These are phyloP conservation scores for Calliopsis andreniformis DNA, from an alignment of 1,140 invertebrate species.

Conservation along the genomic window DNA sequence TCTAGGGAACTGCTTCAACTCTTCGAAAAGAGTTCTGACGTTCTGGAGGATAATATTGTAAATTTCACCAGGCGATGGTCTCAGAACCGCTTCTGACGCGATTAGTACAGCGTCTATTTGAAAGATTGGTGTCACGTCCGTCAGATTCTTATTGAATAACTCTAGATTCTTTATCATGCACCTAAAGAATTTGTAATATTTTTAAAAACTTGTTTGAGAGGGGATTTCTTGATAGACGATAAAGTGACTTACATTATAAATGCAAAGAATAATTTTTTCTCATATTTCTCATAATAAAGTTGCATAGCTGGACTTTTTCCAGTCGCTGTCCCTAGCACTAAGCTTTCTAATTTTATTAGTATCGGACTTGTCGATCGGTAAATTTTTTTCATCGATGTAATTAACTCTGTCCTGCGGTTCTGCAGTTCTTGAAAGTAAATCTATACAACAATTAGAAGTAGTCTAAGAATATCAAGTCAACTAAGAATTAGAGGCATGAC, in stretches of 20 bases:
- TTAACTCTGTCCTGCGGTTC: conserved; percentile 84
- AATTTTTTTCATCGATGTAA: conserved; percentile 85
- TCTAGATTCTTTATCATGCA: conserved; percentile 87
- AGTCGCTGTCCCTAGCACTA: conserved; percentile 86
- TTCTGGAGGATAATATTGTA: conserved; percentile 87
- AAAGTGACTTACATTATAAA: conserved; percentile 80
- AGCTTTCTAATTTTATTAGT: conserved; percentile 90
- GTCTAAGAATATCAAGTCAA: background rate
- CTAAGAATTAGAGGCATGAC: background rate
- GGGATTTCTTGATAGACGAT: too few relatives aligned
- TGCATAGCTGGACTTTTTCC: conserved; percentile 85
- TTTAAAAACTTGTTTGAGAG: too few relatives aligned
- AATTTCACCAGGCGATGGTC: conserved; percentile 88
- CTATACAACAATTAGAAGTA: conserved; percentile 69
- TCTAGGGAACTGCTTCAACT: conserved; percentile 88
- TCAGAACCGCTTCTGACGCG: conserved; percentile 87
- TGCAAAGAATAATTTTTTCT: conserved; percentile 85
- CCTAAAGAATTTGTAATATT: conserved; percentile 68
- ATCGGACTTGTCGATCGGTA: conserved; percentile 89
- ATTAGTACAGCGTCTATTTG: conserved; percentile 89
- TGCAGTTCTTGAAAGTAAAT: conserved; percentile 87
- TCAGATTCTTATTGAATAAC: conserved; percentile 85
- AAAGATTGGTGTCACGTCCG: conserved; percentile 85
- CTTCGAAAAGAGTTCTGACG: conserved; percentile 85
- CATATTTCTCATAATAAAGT: conserved; percentile 87